These are phyloP conservation scores for Polypedilum pembai DNA, from an alignment of 1,140 invertebrate genomes.

Conservation along the genomic window DNA sequence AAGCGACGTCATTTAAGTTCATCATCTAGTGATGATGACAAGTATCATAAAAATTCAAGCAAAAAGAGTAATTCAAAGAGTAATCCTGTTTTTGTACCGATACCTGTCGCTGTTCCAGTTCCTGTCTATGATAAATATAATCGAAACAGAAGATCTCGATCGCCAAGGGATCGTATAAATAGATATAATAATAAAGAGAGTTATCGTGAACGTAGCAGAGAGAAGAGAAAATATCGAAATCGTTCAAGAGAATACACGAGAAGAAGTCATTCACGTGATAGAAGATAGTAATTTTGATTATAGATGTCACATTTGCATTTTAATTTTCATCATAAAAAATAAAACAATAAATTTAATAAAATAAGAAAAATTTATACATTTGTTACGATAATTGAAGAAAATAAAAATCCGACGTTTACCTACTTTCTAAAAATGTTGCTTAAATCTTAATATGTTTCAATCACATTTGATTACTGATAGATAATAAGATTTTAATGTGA, in stretches of 20 bases:
- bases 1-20: background rate
- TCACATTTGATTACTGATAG: too few relatives aligned
- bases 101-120: background rate
- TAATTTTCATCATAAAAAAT: too few relatives aligned
- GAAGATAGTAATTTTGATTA: too few relatives aligned
- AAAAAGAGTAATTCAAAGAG: background rate
- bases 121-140: background rate
- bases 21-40: background rate
- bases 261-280: background rate
- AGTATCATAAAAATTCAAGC: background rate
- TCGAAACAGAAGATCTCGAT: background rate
- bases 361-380: too few relatives aligned
- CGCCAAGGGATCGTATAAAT: background rate
- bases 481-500: too few relatives aligned
- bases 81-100: background rate
- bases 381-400: too few relatives aligned
- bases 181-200: background rate
- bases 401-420: too few relatives aligned
- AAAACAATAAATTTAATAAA: too few relatives aligned
- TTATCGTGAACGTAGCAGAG: background rate
- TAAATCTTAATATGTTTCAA: too few relatives aligned
- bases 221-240: background rate
- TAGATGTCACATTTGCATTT: too few relatives aligned
- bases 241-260: background rate
- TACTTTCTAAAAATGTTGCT: too few relatives aligned